Evolutionary conservation across 2,888 invertebrate genomes (phyloP), one percentile per base, ranked within the genome.

Genomic region (Schizotus pectinicornis): DNA sequence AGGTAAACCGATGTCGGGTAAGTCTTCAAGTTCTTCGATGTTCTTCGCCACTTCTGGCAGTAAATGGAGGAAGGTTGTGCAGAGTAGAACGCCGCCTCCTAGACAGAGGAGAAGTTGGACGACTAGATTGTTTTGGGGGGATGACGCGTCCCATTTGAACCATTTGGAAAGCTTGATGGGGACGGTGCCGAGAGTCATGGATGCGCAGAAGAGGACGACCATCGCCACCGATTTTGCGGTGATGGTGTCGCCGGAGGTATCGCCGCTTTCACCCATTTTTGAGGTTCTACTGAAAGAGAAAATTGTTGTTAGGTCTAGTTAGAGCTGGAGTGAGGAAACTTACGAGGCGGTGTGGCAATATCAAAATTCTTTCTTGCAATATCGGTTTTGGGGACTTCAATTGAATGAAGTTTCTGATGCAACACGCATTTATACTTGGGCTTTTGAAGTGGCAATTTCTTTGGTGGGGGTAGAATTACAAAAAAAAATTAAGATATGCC

Each of bases 11-110:
- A 87, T 80, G 0, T 80, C 69, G 0, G 81, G 81, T 2, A 62
- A 54, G 0, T 80, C 81, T 68, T 86, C 83, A 59, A 91, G 79
- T 45, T 82, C 77, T n/a, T 84, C 80, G 7, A 92, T 84, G 54
- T 85, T 85, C 68, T 92, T 88, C 7, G 85, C 80, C 0, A 93
- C 88, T 81, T 93, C 93, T 1, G 93, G 93, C 52, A 92, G 80
- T 68, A 94, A 80, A 72, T 94, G 93, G 64, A 92, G 78, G 73
- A 94, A 92, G 3, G 92, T 92, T 1, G 93, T 93, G 61, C 89
- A 88, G 35, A 94, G 79, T 11, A 94, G 80, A 0, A 93, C 92
- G 7, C 93, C 93, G n/a, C 92, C 93, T 9, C 92, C 93, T 64
- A 92, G 89, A 46, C 77, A 75, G n/a, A 90, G 88, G 13, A 93